Conservation (phyloP, 1,140 invertebrate genomes). For the Drosophila subpulchrella region DNA sequence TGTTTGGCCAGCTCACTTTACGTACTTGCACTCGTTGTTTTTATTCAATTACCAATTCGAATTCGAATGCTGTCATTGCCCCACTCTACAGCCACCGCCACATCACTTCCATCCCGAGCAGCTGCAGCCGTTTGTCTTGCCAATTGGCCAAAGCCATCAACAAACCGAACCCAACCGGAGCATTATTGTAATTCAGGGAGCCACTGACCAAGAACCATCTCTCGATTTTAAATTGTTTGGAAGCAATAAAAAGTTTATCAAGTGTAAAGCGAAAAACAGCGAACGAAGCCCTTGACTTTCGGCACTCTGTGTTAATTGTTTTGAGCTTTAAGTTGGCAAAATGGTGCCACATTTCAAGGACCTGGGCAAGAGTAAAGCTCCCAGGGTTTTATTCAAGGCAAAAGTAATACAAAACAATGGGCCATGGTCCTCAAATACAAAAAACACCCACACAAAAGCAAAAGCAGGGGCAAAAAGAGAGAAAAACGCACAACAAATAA, state of each 20-base stretch:
- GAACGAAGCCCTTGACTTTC: constrained; percentile 61
- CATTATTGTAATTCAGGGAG: constrained; percentile 58
- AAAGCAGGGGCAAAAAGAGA: neutral
- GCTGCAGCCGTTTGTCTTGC: constrained; percentile 51
- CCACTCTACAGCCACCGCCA: constrained; percentile 5
- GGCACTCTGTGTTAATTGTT: constrained; percentile 75
- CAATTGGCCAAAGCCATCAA: constrained; percentile 45
- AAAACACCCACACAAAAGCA: constrained; percentile 16
- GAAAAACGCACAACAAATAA: constrained; percentile 59
- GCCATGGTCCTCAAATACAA: constrained; percentile 1
- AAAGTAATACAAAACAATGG: constrained; percentile 64
- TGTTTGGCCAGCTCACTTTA: constrained; percentile 55
- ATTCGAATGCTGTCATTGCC: constrained; percentile 43
- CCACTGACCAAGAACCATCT: constrained; percentile 26
- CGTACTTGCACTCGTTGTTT: constrained; percentile 53
- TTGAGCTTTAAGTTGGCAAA: constrained; percentile 57
- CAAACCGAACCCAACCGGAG: constrained; percentile 27
- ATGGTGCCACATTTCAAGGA: constrained; percentile 44
- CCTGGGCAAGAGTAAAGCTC: constrained; percentile 43
- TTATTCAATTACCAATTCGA: constrained; percentile 76
- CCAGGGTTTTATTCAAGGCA: constrained; percentile 34
- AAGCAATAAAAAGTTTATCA: constrained; percentile 83
- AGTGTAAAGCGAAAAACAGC: constrained; percentile 54
- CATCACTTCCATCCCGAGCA: constrained; percentile 25
- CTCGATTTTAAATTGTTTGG: constrained; percentile 76